A percentile compares a stretch with the other conserved stretches of the same genome.
These are phyloP conservation scores for Hyposoter dolosus DNA, from an alignment of 2,888 invertebrate genomes.

Conservation along the genomic window DNA sequence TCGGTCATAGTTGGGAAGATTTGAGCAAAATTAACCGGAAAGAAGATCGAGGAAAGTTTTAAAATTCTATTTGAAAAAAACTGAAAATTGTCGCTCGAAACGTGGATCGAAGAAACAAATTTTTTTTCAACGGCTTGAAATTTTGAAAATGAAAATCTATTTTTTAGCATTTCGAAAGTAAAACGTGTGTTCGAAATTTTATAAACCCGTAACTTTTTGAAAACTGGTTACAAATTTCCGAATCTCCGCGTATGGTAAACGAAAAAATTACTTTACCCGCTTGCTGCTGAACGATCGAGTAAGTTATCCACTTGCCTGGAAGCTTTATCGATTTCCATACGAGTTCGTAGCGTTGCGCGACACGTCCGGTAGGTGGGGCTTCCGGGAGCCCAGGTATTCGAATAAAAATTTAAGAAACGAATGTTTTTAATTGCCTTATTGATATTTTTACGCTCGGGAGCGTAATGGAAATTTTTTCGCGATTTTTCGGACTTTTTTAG, in stretches of 20 bases:
- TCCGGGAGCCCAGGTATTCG: conserved; percentile 41
- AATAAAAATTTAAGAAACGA: background rate
- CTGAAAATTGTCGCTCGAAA: background rate
- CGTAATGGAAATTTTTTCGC: too few relatives aligned
- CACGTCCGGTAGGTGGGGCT: conserved; percentile 79
- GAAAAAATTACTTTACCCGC: conserved; percentile 72
- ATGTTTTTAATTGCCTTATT: too few relatives aligned
- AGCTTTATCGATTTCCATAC: conserved; percentile 79
- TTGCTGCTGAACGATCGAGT: conserved; percentile 41
- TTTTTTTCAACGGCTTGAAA: background rate
- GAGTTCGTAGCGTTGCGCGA: conserved; percentile 71
- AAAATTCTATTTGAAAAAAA: background rate
- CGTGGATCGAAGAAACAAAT: background rate
- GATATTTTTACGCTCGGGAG: too few relatives aligned
- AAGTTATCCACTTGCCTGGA: conserved; percentile 76
- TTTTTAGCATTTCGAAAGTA: background rate
- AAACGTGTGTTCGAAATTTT: conserved; percentile 14
- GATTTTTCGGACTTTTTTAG: too few relatives aligned
- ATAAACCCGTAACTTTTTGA: conserved; percentile 6
- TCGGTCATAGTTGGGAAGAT: background rate
- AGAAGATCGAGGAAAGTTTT: background rate
- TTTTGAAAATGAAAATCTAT: too few relatives aligned
- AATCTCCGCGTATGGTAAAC: conserved; percentile 55
- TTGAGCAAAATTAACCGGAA: background rate
- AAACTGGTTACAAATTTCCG: conserved; percentile 35